Evolutionary conservation across 92 coral and sea anemone species (phyloP).

Genomic region (Heliopora coerulea): DNA sequence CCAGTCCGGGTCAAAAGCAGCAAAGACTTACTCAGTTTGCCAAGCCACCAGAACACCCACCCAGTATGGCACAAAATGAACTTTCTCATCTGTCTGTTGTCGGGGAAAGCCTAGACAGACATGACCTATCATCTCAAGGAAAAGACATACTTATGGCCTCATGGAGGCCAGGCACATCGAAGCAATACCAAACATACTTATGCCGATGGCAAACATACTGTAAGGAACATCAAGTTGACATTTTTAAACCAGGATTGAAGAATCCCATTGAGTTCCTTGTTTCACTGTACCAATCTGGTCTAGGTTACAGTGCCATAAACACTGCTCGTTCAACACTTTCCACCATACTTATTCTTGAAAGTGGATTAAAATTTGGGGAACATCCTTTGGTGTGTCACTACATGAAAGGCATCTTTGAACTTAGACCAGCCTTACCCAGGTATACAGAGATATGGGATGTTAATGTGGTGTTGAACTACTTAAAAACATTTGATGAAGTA

Average conservation of each 20-base stretch:
- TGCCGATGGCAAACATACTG: conserved; percentile 37
- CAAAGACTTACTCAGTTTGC: too few relatives aligned
- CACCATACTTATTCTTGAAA: not conserved
- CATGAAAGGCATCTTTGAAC: conserved; percentile 47
- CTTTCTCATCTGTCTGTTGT: too few relatives aligned
- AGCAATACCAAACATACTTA: conserved; percentile 45
- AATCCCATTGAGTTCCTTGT: conserved; percentile 38
- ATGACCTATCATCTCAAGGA: not conserved
- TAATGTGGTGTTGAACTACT: conserved; percentile 44
- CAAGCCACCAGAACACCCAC: too few relatives aligned
- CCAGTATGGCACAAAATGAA: too few relatives aligned
- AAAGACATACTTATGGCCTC: conserved; percentile 7
- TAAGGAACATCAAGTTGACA: not conserved
- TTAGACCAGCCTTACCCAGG: conserved; percentile 49
- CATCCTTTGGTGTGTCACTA: too few relatives aligned
- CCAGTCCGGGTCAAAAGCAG: too few relatives aligned
- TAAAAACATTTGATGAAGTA: too few relatives aligned
- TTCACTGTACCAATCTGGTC: conserved; percentile 30
- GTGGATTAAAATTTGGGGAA: too few relatives aligned
- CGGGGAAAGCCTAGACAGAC: not conserved
- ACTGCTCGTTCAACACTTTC: conserved; percentile 57
- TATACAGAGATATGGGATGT: conserved; percentile 52
- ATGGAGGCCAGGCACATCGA: conserved; percentile 33
- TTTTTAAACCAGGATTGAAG: too few relatives aligned
- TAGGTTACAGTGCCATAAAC: conserved; percentile 54